Evolutionary conservation across 2,113 vertebrate species (phyloP), one percentile per base, ranked within the genome.

Genomic region (Nesogale talazaci): DNA sequence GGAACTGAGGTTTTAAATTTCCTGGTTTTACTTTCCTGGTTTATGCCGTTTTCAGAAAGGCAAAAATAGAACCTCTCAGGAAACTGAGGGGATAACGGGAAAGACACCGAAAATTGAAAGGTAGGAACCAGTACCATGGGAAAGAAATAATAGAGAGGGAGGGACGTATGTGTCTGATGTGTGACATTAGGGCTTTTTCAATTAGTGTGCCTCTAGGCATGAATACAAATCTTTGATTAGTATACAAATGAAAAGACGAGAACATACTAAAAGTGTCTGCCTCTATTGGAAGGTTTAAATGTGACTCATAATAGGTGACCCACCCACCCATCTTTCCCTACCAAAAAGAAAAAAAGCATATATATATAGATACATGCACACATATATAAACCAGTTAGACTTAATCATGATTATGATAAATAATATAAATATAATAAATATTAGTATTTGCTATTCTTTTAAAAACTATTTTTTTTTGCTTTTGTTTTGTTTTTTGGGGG

Each of bases 1-100:
- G 79, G 92, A 93, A 94, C 88, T 94, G 91, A 81, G 90, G 83
- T 94, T 96, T 93, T 94, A 90, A 93, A 94, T 92, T 96, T 94
- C 86, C 90, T 95, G 83, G 77, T 91, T 91, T 96, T 92, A 88
- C 89, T 95, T 95, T 85, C 83, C 79, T 91, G 42, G 63, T 90
- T 94, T 92, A 63, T 90, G 31, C 42, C 91, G 83, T 69, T 93
- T 93, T 93, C 83, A 88, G 80, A 86, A 85, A 25, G 40, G 36
- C 79, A 78, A 84, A 72, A 72, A 69, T 83, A 29, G 70, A 88
- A 72, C 6, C 31, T 61, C 63, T 92, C 42, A 93, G 90, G 69
- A 94, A 90, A 92, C 67, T 83, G 38, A 80, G 57, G 56, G 29
- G 90, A 83, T 89, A 36, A 75, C 85, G 93, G 52, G 84, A 83